Conservation (phyloP, 2,797 vertebrate species). For the Enteromius viviparus region DNA sequence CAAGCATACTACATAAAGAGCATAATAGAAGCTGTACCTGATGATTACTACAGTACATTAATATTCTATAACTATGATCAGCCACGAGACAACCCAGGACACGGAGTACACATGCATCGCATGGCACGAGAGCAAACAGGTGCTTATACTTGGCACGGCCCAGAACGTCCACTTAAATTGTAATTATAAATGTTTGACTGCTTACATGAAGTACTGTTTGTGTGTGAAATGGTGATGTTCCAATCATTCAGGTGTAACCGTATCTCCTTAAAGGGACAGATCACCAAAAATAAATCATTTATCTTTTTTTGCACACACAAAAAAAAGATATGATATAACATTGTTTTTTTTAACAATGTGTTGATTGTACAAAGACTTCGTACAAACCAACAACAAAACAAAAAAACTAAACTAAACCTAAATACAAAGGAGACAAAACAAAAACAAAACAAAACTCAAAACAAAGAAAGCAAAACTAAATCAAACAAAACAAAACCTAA, state of each 20-base stretch:
- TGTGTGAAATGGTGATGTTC: neutral
- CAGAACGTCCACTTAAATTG: conserved; percentile 46
- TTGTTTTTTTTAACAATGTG: neutral
- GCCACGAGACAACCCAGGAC: conserved; percentile 39
- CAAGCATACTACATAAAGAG: conserved; percentile 6
- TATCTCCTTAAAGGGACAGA: neutral
- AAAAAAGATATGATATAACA: neutral
- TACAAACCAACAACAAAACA: neutral
- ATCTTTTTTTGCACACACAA: neutral
- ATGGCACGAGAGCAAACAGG: conserved; percentile 43
- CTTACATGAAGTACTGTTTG: conserved; percentile 53
- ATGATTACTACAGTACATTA: conserved; percentile 24
- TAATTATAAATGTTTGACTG: conserved; percentile 67
- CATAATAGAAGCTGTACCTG: conserved; percentile 27
- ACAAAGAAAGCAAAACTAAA: neutral
- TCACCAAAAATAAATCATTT: neutral
- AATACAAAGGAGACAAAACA: neutral
- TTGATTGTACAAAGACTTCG: neutral
- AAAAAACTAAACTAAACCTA: neutral
- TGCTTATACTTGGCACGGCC: conserved; percentile 55
- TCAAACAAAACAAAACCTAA: neutral
- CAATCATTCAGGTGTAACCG: neutral
- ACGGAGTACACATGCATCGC: conserved; percentile 54
- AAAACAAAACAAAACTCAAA: too few relatives aligned
- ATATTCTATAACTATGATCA: conserved; percentile 17